Percentiles rank a stretch among this genome's conserved stretches.
Conservation (phyloP, 2,113 vertebrate species). For the Oceanites oceanicus region DNA sequence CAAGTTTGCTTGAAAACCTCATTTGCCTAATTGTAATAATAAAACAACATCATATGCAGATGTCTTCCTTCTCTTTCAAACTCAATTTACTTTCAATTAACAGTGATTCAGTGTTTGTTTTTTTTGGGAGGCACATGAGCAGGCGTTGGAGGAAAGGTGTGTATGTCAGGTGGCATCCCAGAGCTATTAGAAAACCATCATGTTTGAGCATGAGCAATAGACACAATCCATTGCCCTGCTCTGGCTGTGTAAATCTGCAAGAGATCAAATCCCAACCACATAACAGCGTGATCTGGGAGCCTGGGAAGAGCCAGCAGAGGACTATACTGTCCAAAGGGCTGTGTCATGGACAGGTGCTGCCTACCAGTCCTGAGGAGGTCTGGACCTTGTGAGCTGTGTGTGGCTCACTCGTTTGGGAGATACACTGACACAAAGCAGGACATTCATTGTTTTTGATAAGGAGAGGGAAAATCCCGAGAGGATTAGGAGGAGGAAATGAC, state of each 20-base stretch:
- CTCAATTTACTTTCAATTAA: conserved; percentile 64
- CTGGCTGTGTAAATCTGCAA: neutral
- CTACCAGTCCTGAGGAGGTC: neutral
- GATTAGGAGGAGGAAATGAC: neutral
- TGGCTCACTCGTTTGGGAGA: neutral
- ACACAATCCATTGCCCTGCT: neutral
- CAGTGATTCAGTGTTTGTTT: neutral
- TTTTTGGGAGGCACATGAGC: neutral
- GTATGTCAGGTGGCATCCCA: neutral
- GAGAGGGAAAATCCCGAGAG: neutral
- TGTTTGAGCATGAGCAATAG: neutral
- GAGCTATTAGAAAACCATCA: neutral
- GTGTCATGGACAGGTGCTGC: neutral
- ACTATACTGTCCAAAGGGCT: neutral
- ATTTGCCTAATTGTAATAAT: conserved; percentile 68
- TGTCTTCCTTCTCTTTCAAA: conserved; percentile 55
- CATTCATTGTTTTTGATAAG: neutral
- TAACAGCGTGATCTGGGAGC: neutral
- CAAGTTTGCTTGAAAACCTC: conserved; percentile 62
- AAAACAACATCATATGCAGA: conserved; percentile 51
- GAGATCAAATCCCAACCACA: neutral
- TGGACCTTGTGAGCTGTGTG: neutral
- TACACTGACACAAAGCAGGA: neutral
- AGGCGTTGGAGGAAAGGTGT: neutral
- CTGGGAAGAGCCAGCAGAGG: neutral